Evolutionary conservation across 2,797 vertebrate species (phyloP), one percentile per base, ranked within the genome.

Genomic region (Gephyroberyx darwinii): DNA sequence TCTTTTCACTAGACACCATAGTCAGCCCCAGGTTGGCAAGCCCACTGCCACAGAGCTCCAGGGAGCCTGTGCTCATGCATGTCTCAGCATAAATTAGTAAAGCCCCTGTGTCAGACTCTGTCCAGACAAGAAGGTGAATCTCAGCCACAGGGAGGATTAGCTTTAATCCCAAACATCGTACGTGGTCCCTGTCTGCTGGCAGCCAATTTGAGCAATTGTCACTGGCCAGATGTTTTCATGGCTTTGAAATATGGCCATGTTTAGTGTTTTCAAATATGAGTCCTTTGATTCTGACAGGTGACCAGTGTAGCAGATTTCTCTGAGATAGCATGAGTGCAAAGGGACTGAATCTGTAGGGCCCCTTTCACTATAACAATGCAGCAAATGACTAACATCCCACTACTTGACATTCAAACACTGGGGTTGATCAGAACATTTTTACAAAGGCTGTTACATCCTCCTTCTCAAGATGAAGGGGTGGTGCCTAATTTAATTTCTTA

Each of bases 101-200:
- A 86, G 86, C 90, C 79, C 77, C 86, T 72, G 84, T 89, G 88
- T 91, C 86, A 86, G 87, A 89, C 88, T 81, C 74, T 78, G 85
- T 89, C 86, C 89, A 91, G 90, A 92, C 88, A 81, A 89, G 82
- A 86, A 90, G 89, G 91, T 90, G 90, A 92, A 90, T 91, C 90
- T 88, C 82, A 90, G 84, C 89, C 87, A 91, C 87, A 71, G 88
- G 84, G 77, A 84, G 86, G 89, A 92, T 91, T 88, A 90, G 53
- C 78, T 86, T 58, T 90, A 88, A 92, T 92, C 90, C 88, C 80
- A 69, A 82, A 88, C 86, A 88, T 83, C 47, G 39, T 74, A 77
- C 83, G 76, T 41, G 74, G 71, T 71, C 62, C 66, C 74, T 81
- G 80, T 87, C 82, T 75, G 72, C 82, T 78, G 78, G 84, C 53